A percentile compares a stretch with the other conserved stretches of the same genome.
phyloP scores from a whole-genome alignment of 1,140 invertebrate species.

The Teleopsis dalmanni region DNA sequence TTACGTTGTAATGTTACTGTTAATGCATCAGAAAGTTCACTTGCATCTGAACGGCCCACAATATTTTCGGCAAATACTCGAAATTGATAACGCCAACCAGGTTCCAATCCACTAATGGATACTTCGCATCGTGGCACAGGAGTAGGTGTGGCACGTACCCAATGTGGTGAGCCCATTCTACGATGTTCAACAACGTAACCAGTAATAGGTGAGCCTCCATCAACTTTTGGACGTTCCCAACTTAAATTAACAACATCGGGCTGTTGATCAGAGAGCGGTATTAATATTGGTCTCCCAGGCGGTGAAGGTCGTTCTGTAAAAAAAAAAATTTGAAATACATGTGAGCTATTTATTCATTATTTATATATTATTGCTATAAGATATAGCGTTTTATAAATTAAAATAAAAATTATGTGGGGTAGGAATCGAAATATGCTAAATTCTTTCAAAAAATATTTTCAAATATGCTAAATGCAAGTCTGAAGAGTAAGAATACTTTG shows the following conservation, averaged over 20 bases:
- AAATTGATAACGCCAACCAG: slow-evolving; percentile 83
- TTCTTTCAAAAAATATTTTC: no score
- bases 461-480: no score
- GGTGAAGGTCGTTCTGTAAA: slow-evolving; percentile 63
- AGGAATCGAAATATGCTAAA: no score
- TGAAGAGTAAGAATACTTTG: no score
- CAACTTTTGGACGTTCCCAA: slow-evolving; percentile 72
- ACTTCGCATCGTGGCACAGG: slow-evolving; percentile 63
- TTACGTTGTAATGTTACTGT: slow-evolving; percentile 64
- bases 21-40: slow-evolving; percentile 68
- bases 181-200: slow-evolving; percentile 77
- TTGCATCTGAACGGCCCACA: slow-evolving; percentile 69
- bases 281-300: slow-evolving; percentile 68
- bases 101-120: slow-evolving; percentile 67
- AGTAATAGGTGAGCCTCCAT: slow-evolving; percentile 83
- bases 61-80: slow-evolving; percentile 80
- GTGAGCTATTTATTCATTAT: no score
- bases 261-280: slow-evolving; percentile 60
- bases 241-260: slow-evolving; percentile 79
- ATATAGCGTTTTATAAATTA: no score
- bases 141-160: slow-evolving; percentile 65
- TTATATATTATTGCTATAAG: no score
- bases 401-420: no score
- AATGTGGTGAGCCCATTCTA: slow-evolving; percentile 64
- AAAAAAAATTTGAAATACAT: background rate